Evolutionary conservation across 1,140 invertebrate genomes (phyloP).

Genomic region (Brachionus angularis): DNA sequence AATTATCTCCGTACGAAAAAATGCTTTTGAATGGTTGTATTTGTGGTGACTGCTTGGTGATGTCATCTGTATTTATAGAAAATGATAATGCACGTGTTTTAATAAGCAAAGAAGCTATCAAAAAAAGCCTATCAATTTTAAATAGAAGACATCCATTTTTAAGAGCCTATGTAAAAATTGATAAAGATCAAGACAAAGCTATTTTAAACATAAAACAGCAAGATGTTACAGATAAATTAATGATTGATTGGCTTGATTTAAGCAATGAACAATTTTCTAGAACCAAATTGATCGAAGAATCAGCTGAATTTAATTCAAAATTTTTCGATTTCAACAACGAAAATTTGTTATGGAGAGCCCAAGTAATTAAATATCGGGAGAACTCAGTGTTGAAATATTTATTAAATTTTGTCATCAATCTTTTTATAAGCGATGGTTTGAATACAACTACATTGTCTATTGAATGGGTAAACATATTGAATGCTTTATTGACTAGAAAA

Average conservation of each 20-base stretch:
- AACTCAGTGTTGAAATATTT: neutral
- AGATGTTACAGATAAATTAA: constrained; percentile 13
- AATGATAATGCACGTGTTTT: constrained; percentile 21
- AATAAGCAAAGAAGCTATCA: neutral
- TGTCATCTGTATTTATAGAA: no score
- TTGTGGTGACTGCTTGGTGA: constrained; percentile 24
- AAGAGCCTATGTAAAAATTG: neutral
- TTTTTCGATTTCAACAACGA: neutral
- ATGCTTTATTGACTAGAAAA: neutral
- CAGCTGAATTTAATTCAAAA: constrained; percentile 14
- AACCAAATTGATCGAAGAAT: constrained; percentile 2
- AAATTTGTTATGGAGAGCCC: constrained; percentile 14
- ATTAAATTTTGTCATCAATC: neutral
- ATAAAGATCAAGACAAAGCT: neutral
- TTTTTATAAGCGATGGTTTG: constrained; percentile 22
- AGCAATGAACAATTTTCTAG: neutral
- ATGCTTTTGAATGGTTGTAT: constrained; percentile 4
- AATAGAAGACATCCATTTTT: constrained; percentile 19
- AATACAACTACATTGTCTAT: neutral
- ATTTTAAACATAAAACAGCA: neutral
- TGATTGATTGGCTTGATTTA: constrained; percentile 12
- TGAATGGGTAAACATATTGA: constrained; percentile 7
- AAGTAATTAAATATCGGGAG: neutral
- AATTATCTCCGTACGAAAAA: no score
- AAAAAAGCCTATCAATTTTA: no score